Percentiles rank a stretch among this genome's conserved stretches.
phyloP scores from a whole-genome alignment of 1,140 invertebrate genomes.

The Subanguina moxae region DNA sequence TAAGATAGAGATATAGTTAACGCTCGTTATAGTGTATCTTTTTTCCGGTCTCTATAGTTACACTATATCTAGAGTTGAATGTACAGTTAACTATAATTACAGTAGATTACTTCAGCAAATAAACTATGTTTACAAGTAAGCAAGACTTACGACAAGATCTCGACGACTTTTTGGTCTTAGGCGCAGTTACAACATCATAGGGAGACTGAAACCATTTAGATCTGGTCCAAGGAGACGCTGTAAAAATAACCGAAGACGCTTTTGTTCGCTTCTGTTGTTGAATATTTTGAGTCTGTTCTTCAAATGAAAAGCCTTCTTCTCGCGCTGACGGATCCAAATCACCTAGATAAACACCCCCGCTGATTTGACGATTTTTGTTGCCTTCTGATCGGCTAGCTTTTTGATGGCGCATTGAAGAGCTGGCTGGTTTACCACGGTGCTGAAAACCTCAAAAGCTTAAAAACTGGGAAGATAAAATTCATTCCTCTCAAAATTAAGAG shows the following conservation, averaged over 20 bases:
- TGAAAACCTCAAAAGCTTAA: too few species aligned
- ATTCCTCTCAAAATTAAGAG: not conserved
- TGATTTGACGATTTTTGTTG: not conserved
- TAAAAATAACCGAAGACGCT: not conserved
- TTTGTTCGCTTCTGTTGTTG: not conserved
- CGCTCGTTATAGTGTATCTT: too few species aligned
- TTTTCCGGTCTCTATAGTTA: too few species aligned
- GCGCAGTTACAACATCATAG: not conserved
- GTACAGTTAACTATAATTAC: too few species aligned
- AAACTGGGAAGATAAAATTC: too few species aligned
- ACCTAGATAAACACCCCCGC: conserved; percentile 1
- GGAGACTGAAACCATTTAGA: not conserved
- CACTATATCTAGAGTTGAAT: too few species aligned
- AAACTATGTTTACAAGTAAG: too few species aligned
- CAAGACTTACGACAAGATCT: not conserved
- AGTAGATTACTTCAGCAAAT: too few species aligned
- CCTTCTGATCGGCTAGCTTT: not conserved
- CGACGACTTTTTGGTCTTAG: not conserved
- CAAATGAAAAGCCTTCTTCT: not conserved
- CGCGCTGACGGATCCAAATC: not conserved
- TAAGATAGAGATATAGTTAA: too few species aligned
- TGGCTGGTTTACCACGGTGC: not conserved
- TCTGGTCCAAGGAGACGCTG: not conserved
- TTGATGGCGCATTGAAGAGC: not conserved
- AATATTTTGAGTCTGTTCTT: not conserved